Percentiles rank a stretch among this genome's conserved stretches.
Conservation (phyloP, 2,113 vertebrate species). For the Alectura lathami region DNA sequence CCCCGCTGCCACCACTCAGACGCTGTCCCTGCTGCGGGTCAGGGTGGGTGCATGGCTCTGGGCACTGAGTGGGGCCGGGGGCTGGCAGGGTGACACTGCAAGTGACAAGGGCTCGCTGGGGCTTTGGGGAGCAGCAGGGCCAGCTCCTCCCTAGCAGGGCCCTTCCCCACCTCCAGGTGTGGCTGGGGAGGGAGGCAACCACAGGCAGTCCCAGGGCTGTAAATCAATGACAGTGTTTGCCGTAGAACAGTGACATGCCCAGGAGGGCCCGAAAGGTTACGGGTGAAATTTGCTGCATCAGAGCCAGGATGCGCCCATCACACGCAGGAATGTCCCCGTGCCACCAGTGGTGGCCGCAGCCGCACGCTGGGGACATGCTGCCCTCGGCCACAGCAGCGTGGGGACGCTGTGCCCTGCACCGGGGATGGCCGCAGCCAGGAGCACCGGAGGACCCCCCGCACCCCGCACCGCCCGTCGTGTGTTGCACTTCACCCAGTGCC, state of each 20-base stretch:
- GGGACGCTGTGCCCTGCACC: rapidly evolving
- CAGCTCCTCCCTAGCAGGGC: neutral
- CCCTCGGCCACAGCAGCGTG: rapidly evolving
- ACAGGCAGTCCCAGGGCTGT: neutral
- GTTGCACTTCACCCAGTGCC: neutral
- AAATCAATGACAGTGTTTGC: neutral
- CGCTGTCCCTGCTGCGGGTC: too few species aligned
- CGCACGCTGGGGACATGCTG: rapidly evolving
- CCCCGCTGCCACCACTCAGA: too few species aligned
- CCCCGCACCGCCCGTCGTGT: rapidly evolving
- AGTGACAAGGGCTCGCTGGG: neutral
- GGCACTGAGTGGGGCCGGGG: rapidly evolving
- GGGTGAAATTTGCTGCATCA: neutral
- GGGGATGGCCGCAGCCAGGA: neutral
- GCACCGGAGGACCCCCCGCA: rapidly evolving
- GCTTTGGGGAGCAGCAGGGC: neutral
- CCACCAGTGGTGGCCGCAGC: neutral
- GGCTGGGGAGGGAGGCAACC: neutral
- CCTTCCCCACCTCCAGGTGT: neutral
- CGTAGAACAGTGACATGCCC: neutral
- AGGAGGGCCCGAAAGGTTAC: neutral
- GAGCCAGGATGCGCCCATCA: neutral
- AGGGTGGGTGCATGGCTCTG: neutral
- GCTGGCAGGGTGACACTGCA: neutral
- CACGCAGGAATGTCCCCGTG: rapidly evolving